Evolutionary conservation across 2,113 vertebrate genomes (phyloP).

Genomic region (Callorhinus ursinus): DNA sequence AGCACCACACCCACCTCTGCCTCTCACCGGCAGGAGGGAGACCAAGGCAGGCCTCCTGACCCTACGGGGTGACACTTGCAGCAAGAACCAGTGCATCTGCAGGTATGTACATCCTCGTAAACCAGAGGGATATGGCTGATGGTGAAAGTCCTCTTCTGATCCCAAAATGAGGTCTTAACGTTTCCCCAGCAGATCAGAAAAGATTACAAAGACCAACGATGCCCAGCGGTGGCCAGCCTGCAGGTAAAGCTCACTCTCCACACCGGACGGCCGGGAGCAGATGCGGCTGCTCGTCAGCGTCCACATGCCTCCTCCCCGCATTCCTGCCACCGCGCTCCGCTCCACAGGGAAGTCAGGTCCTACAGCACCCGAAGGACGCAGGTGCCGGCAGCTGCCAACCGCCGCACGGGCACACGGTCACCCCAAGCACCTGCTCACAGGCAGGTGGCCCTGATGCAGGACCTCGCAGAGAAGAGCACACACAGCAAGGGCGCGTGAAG

Average conservation of each 20-base stretch:
- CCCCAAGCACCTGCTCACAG: no score
- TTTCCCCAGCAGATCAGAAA: neutral
- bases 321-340: no score
- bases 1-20: neutral
- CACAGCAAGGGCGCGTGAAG: neutral
- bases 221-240: neutral
- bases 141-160: neutral
- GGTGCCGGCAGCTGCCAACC: no score
- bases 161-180: neutral
- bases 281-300: no score
- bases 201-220: accelerated
- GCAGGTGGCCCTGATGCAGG: no score
- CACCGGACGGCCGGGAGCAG: neutral
- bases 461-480: neutral
- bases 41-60: neutral
- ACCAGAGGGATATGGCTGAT: accelerated
- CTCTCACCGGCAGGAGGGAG: neutral
- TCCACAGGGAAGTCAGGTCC: no score
- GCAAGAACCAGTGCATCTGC: no score
- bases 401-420: no score
- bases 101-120: accelerated
- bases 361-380: no score
- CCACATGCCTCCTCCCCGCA: no score
- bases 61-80: neutral
- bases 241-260: accelerated